phyloP scores from a whole-genome alignment of 2,113 vertebrate genomes.

The Pelecanus crispus region DNA sequence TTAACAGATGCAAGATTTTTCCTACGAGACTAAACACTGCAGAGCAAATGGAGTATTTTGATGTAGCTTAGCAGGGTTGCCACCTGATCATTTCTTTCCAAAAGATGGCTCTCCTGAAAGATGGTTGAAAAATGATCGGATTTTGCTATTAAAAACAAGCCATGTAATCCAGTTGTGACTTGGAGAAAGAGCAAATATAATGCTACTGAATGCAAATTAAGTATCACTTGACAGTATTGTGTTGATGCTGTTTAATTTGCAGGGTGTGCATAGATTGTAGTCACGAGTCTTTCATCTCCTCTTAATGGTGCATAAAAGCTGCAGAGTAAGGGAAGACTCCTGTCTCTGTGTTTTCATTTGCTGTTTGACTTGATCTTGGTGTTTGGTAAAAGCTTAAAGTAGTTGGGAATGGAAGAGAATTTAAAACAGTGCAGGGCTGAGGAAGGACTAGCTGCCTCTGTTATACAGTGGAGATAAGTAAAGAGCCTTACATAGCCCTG shows the following conservation, averaged over 20 bases:
- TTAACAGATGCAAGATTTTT: not conserved
- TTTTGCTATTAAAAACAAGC: no score
- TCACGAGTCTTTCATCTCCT: slow-evolving; percentile 30
- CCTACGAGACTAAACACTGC: not conserved
- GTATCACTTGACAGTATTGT: not conserved
- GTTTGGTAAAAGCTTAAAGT: not conserved
- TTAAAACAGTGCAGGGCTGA: fast-evolving
- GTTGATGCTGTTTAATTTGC: slow-evolving; percentile 34
- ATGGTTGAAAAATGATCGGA: not conserved
- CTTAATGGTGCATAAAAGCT: not conserved
- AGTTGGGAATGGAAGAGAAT: not conserved
- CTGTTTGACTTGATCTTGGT: not conserved
- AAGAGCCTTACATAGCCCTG: not conserved
- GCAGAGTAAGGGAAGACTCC: not conserved
- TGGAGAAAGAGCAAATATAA: not conserved
- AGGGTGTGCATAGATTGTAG: not conserved
- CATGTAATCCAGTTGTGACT: not conserved
- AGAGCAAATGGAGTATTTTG: not conserved
- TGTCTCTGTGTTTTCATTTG: not conserved
- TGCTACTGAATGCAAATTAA: not conserved
- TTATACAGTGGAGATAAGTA: not conserved
- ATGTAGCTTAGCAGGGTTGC: not conserved
- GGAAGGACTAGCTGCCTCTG: not conserved
- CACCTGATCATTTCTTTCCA: not conserved
- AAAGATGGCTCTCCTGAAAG: not conserved